Percentiles rank a stretch among this genome's conserved stretches.
Conservation (phyloP, 2,797 vertebrate species). For the Oreortyx pictus region DNA sequence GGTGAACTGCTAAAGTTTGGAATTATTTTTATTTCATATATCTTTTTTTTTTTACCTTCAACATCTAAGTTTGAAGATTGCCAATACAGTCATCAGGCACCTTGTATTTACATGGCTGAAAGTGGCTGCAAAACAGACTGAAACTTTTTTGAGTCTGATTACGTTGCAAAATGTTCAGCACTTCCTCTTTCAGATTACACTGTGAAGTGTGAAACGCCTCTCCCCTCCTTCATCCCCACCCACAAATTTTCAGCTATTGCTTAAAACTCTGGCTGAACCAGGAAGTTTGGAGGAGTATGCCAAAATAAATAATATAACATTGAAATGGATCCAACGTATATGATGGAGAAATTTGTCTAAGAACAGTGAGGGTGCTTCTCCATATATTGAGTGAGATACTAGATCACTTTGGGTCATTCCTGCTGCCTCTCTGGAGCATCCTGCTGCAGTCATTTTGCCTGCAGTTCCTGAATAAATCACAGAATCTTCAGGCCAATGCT, state of each 20-base stretch:
- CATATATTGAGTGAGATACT: background rate
- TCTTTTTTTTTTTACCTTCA: background rate
- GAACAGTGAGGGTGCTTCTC: background rate
- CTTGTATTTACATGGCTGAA: background rate
- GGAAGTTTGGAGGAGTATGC: background rate
- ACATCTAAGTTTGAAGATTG: background rate
- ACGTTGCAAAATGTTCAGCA: constrained; percentile 33
- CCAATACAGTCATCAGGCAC: rapidly evolving
- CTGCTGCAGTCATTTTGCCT: background rate
- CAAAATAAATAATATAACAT: background rate
- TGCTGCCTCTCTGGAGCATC: background rate
- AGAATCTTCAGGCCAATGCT: background rate
- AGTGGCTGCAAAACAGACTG: background rate
- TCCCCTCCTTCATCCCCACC: background rate
- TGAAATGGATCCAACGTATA: background rate
- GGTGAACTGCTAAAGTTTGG: background rate
- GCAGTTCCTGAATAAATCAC: background rate
- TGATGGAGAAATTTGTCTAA: background rate
- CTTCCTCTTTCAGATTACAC: constrained; percentile 37
- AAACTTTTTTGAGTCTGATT: background rate
- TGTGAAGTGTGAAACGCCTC: background rate
- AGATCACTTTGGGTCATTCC: background rate
- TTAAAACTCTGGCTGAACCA: constrained; percentile 11
- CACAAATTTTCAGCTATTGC: constrained; percentile 17
- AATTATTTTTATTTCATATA: background rate